These are phyloP conservation scores for Patiria pectinifera DNA, from an alignment of 53 echinoderm and acorn worm species.

Conservation along the genomic window DNA sequence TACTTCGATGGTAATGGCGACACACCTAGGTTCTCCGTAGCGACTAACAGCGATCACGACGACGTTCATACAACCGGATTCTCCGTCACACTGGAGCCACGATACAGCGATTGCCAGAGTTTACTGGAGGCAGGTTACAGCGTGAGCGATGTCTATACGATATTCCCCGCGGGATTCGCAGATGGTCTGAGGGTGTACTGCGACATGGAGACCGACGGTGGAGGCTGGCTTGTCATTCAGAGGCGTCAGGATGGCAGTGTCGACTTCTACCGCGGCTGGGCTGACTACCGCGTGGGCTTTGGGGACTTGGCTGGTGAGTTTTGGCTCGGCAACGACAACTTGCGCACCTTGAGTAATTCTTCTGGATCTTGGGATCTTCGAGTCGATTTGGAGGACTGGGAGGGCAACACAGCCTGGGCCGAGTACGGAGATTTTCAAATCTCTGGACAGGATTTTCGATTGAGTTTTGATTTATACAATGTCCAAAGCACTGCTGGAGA, in stretches of 20 bases:
- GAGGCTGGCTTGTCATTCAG: conserved; percentile 31
- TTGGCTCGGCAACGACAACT: conserved; percentile 30
- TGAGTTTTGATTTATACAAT: background rate
- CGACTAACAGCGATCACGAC: no score
- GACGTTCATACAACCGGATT: no score
- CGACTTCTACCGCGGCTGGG: conserved; percentile 31
- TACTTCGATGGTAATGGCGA: background rate
- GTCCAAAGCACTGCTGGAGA: background rate
- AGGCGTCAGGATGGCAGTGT: conserved; percentile 36
- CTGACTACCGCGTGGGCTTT: conserved; percentile 23
- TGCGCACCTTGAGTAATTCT: conserved; percentile 10
- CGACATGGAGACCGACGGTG: conserved; percentile 16
- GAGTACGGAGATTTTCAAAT: background rate
- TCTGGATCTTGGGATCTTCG: conserved; percentile 12
- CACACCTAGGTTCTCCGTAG: no score
- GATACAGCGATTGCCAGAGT: background rate
- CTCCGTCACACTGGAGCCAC: background rate
- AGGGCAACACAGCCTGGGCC: background rate
- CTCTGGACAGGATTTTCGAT: background rate
- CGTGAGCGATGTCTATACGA: conserved; percentile 11
- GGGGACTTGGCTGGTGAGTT: conserved; percentile 13
- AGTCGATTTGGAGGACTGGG: background rate
- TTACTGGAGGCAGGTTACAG: background rate
- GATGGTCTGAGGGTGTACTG: conserved; percentile 21
- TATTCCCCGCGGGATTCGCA: background rate